Percentiles rank a stretch among this genome's conserved stretches.
These are phyloP conservation scores for Python bivittatus DNA, from an alignment of 2,113 vertebrate genomes.

Conservation along the genomic window DNA sequence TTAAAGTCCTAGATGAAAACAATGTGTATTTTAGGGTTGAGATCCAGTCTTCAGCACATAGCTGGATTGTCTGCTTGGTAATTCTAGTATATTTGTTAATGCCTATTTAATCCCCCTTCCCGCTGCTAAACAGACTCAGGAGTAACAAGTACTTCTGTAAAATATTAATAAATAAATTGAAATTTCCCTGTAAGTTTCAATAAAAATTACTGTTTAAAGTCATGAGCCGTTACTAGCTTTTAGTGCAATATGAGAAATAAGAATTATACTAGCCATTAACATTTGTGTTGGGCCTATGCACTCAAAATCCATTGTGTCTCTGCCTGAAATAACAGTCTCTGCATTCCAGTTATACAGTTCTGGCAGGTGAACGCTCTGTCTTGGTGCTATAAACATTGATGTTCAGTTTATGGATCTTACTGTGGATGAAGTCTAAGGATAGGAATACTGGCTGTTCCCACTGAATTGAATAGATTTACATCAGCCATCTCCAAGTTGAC, in stretches of 20 bases:
- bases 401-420: neutral
- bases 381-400: neutral
- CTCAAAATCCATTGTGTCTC: neutral
- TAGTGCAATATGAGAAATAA: neutral
- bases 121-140: conserved; percentile 21
- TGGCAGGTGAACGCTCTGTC: neutral
- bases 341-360: neutral
- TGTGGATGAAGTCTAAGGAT: neutral
- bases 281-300: neutral
- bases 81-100: conserved; percentile 23
- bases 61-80: conserved; percentile 1
- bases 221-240: too few species aligned
- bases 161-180: conserved; percentile 47
- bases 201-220: conserved; percentile 31
- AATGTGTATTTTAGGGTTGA: conserved; percentile 53
- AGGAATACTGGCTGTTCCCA: too few species aligned
- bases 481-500: neutral
- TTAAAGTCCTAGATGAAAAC: conserved; percentile 50
- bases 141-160: neutral
- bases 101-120: neutral
- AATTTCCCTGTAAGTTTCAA: conserved; percentile 37
- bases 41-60: conserved; percentile 26
- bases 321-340: neutral
- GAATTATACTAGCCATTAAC: neutral
- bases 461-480: neutral